Evolutionary conservation across 2,888 invertebrate species (phyloP).

Genomic region (Myopa testacea): DNA sequence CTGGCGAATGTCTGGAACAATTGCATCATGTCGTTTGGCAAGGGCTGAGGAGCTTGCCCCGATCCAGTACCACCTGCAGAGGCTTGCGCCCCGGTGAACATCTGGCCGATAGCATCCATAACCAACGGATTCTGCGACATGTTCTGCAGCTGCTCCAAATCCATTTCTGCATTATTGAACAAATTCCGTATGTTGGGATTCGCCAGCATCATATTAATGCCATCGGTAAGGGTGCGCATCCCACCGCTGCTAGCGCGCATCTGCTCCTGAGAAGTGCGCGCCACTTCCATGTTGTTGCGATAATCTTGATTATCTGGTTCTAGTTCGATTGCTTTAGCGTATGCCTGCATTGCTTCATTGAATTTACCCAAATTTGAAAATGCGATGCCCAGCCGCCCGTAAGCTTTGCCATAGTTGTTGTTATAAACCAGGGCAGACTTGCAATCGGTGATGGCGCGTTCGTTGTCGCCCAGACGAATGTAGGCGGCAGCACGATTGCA

Average conservation of each 20-base stretch:
- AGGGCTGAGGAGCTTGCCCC: slow-evolving; percentile 43
- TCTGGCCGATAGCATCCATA: slow-evolving; percentile 56
- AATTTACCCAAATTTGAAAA: slow-evolving; percentile 86
- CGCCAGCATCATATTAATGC: slow-evolving; percentile 59
- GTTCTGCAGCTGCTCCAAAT: slow-evolving; percentile 57
- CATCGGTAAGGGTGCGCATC: slow-evolving; percentile 57
- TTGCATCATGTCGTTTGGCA: slow-evolving; percentile 59
- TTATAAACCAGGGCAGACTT: slow-evolving; percentile 89
- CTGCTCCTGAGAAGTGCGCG: slow-evolving; percentile 70
- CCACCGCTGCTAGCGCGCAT: slow-evolving; percentile 49
- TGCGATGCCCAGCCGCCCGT: slow-evolving; percentile 88
- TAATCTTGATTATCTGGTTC: slow-evolving; percentile 95
- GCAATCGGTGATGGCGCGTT: slow-evolving; percentile 90
- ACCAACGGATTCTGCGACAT: slow-evolving; percentile 62
- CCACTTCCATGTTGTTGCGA: slow-evolving; percentile 84
- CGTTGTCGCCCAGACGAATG: slow-evolving; percentile 87
- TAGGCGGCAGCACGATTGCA: slow-evolving; percentile 98
- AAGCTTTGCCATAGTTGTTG: slow-evolving; percentile 93
- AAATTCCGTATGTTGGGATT: slow-evolving; percentile 61
- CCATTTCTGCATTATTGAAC: slow-evolving; percentile 60
- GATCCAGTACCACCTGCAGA: slow-evolving; percentile 43
- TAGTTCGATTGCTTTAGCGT: slow-evolving; percentile 86
- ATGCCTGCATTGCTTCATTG: slow-evolving; percentile 86
- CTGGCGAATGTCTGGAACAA: slow-evolving; percentile 61
- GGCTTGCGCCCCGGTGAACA: slow-evolving; percentile 53